Evolutionary conservation across 1,140 invertebrate genomes (phyloP).

Genomic region (Chironomus tepperi): DNA sequence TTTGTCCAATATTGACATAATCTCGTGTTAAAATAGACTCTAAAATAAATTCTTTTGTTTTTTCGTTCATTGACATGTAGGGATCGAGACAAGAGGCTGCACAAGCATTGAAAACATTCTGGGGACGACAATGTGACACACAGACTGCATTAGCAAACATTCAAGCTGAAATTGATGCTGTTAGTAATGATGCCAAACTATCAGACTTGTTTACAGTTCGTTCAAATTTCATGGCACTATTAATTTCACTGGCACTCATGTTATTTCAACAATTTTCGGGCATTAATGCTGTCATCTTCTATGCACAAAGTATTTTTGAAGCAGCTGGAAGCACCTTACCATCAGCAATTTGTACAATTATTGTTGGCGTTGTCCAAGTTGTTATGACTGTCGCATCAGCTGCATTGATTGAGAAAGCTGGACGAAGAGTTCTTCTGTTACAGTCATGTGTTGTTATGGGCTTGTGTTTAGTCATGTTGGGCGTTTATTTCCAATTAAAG

Average conservation of each 20-base stretch:
- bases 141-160: conserved; percentile 42
- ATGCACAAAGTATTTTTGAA: conserved; percentile 65
- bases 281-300: conserved; percentile 81
- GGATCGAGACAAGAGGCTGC: conserved; percentile 43
- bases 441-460: conserved; percentile 59
- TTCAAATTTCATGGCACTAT: conserved; percentile 54
- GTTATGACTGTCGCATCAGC: conserved; percentile 57
- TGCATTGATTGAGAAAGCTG: conserved; percentile 66
- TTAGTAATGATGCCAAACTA: conserved; percentile 35
- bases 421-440: conserved; percentile 64
- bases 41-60: too few species aligned
- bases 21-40: too few species aligned
- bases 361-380: conserved; percentile 71
- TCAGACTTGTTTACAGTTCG: conserved; percentile 48
- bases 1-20: too few species aligned
- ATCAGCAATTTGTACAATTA: conserved; percentile 57
- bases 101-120: conserved; percentile 47
- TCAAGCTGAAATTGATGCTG: conserved; percentile 41
- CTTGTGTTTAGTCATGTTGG: conserved; percentile 54
- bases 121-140: conserved; percentile 49
- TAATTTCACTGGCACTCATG: conserved; percentile 68
- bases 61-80: conserved; percentile 27
- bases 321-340: conserved; percentile 60
- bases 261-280: conserved; percentile 76
- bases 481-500: conserved; percentile 58